phyloP scores from a whole-genome alignment of 2,888 invertebrate genomes.

The Thereva nobilitata region DNA sequence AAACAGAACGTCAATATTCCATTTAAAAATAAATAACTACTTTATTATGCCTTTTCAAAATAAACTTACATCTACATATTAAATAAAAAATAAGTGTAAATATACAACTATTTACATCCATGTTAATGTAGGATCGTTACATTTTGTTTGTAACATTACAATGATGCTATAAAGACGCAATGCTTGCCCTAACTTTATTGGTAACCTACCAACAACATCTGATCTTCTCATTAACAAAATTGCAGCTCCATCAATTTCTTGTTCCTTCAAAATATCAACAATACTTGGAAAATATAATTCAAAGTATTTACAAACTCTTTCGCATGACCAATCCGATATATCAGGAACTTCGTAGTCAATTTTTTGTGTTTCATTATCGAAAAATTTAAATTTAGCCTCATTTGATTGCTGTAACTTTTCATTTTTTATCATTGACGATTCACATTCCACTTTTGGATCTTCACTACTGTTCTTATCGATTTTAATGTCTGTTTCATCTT shows the following conservation, averaged over 20 bases:
- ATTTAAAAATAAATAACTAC: too few relatives aligned
- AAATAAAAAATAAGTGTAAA: conserved; percentile 8
- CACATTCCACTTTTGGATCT: too few relatives aligned
- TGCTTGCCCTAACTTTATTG: conserved; percentile 85
- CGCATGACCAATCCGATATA: conserved; percentile 78
- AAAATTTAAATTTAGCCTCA: too few relatives aligned
- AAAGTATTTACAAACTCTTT: conserved; percentile 83
- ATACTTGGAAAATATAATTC: conserved; percentile 76
- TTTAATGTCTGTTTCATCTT: too few relatives aligned
- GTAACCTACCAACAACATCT: conserved; percentile 81
- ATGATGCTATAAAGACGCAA: conserved; percentile 82
- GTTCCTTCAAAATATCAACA: conserved; percentile 79
- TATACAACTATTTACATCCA: conserved; percentile 44
- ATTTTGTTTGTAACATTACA: conserved; percentile 77
- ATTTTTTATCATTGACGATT: too few relatives aligned
- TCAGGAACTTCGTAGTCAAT: conserved; percentile 64
- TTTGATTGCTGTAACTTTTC: too few relatives aligned
- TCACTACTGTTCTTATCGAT: too few relatives aligned
- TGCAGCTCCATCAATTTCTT: conserved; percentile 91
- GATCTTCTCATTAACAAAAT: conserved; percentile 80
- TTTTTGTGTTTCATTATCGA: not conserved
- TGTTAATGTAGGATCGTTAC: conserved; percentile 63
- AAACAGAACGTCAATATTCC: too few relatives aligned
- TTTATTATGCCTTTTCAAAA: not conserved
- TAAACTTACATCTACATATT: not conserved